Evolutionary conservation across 2,113 vertebrate genomes (phyloP), one percentile per base, ranked within the genome.

Genomic region (Rattus rattus): DNA sequence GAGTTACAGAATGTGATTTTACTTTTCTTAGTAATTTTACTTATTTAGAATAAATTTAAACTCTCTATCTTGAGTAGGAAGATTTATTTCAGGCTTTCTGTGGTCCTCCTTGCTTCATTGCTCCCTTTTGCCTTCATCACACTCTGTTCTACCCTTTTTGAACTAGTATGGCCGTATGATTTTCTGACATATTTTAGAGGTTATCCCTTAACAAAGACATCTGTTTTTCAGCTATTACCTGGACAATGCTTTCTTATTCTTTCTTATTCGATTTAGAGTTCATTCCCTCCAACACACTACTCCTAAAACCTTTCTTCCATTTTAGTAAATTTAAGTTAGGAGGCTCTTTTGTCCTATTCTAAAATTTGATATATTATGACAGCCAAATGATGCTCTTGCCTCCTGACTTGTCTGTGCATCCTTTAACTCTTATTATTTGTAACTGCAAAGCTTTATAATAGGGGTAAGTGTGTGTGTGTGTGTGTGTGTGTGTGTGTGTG

Each of bases 391-490:
- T 54, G 24, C 36, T 88, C 52, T 73, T 95, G 43, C 0, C 11
- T 65, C 2, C 89, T 94, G 43, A 79, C 43, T 83, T 89, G 5
- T 59, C 56, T 73, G 36, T 83, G 22, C 72, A 26, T 26, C 52
- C 92, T 90, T 91, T 90, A 70, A 79, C 52, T 69, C 30, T 81
- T n/a, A 43, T 91, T 8, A 92, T 26, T 67, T 95, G 5, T 16
- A 95, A 24, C 79, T 88, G 39, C 26, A n/a, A 73, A 90, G 43
- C 39, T 96, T 14, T 90, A 33, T 84, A 94, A 75, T 39, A 88
- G 20, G 33, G 3, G 9, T 0, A 26, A 22, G 12, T 24, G 11
- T 24, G 61, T 24, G 24, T 28, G 24, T 65, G 61, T 61, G 61
- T 61, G 20, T 61, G 61, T 61, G 63, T 65, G 26, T 28, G 26